These are phyloP conservation scores for Stegophylla sp. DNA, from an alignment of 2,888 invertebrate genomes.

Conservation along the genomic window DNA sequence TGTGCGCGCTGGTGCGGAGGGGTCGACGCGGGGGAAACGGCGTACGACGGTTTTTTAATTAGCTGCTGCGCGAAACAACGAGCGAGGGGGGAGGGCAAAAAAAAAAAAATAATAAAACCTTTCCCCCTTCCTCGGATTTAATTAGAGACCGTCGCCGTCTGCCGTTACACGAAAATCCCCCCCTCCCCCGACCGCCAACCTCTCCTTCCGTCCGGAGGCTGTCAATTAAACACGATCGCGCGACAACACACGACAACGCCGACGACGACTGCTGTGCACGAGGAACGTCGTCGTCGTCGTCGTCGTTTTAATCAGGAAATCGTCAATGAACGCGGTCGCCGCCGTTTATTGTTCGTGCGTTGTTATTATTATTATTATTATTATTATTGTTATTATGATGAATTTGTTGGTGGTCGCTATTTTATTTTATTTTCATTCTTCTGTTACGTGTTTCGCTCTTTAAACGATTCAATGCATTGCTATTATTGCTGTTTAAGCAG, in stretches of 20 bases:
- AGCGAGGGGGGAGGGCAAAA: no score
- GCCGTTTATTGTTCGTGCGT: neutral
- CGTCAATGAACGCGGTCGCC: constrained; percentile 24
- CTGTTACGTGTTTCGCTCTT: no score
- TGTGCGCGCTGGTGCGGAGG: neutral
- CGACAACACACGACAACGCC: neutral
- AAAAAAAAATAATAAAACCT: constrained; percentile 25
- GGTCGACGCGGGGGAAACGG: neutral
- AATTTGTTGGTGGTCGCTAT: no score
- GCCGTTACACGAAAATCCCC: constrained; percentile 30
- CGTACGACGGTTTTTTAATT: constrained; percentile 44
- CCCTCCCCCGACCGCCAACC: no score
- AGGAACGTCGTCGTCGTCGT: no score
- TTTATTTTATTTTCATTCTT: no score
- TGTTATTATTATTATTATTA: neutral
- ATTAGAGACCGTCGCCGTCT: constrained; percentile 30
- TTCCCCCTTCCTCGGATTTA: constrained; percentile 1
- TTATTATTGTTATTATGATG: neutral
- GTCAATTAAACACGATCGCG: constrained; percentile 44
- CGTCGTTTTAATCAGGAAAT: constrained; percentile 54
- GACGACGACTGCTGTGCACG: neutral
- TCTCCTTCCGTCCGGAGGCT: no score
- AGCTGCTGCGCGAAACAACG: no score
- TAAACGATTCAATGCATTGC: no score
- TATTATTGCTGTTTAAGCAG: no score